Conservation (phyloP, 2,113 vertebrate genomes). For the Rhinopomastus cyanomelas region DNA sequence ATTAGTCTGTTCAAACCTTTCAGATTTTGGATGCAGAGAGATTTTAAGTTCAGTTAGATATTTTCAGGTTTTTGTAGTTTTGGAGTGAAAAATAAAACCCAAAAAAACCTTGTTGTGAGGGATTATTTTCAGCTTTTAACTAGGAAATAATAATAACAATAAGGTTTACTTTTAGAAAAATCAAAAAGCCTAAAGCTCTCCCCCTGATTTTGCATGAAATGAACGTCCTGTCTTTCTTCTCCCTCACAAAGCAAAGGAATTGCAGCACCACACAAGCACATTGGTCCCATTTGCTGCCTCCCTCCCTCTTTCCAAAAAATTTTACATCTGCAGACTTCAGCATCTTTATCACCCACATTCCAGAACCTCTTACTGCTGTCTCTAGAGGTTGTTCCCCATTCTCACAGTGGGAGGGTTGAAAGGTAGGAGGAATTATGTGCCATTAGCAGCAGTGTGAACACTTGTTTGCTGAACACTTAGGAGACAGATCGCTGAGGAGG, state of each 20-base stretch:
- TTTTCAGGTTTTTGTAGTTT: background rate
- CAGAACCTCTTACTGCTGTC: constrained; percentile 30
- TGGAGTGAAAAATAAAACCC: background rate
- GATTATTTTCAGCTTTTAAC: constrained; percentile 35
- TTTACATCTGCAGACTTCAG: constrained; percentile 31
- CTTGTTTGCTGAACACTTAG: background rate
- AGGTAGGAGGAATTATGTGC: background rate
- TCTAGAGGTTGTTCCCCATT: constrained; percentile 43
- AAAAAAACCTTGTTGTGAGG: background rate
- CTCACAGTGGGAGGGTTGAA: constrained; percentile 14
- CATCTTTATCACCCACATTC: constrained; percentile 39
- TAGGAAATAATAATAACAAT: background rate
- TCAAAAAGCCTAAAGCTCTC: background rate
- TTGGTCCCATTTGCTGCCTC: background rate
- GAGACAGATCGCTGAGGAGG: background rate
- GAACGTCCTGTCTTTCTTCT: background rate
- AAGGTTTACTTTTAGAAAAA: background rate
- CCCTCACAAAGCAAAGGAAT: background rate
- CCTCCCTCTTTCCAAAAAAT: background rate
- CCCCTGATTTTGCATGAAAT: constrained; percentile 8
- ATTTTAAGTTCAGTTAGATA: background rate
- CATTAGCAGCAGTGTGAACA: background rate
- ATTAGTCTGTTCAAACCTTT: constrained; percentile 9
- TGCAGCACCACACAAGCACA: background rate
- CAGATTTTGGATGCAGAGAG: background rate